These are phyloP conservation scores for Syrphus vitripennis DNA, from an alignment of 2,888 invertebrate species.

Conservation along the genomic window DNA sequence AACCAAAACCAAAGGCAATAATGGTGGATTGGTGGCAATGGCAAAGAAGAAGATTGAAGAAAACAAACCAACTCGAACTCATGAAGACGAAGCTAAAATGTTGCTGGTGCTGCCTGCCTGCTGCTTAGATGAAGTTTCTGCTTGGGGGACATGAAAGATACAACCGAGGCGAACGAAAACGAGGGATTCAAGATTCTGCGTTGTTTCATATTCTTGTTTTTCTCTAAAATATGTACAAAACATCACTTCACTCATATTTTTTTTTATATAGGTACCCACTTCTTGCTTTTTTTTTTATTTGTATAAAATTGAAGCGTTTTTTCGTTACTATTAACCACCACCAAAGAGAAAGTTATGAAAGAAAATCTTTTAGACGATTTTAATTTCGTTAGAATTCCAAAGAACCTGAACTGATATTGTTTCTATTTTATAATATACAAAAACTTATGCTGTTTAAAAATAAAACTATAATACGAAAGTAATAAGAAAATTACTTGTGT, in stretches of 20 bases:
- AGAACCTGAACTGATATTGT: neutral
- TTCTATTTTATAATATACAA: neutral
- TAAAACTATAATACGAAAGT: conserved; percentile 9
- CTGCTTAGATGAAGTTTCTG: neutral
- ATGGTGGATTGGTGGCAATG: neutral
- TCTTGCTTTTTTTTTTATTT: conserved; percentile 8
- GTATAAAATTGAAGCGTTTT: conserved; percentile 14
- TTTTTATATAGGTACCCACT: neutral
- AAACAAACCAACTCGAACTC: conserved; percentile 20
- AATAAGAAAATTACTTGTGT: conserved; percentile 73
- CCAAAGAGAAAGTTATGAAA: conserved; percentile 63
- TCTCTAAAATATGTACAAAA: neutral
- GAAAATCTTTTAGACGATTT: neutral
- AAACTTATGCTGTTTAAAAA: neutral
- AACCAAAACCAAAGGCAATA: neutral
- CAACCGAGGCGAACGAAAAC: neutral
- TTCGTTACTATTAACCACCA: conserved; percentile 6
- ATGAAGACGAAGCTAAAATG: neutral
- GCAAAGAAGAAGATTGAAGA: conserved; percentile 22
- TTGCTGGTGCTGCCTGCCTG: neutral
- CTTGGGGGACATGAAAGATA: neutral
- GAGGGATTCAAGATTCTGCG: conserved; percentile 1
- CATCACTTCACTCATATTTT: conserved; percentile 10
- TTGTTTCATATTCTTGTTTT: neutral
- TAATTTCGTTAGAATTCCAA: neutral